Conservation (phyloP, 2,113 vertebrate species). For the Nycticebus coucang region DNA sequence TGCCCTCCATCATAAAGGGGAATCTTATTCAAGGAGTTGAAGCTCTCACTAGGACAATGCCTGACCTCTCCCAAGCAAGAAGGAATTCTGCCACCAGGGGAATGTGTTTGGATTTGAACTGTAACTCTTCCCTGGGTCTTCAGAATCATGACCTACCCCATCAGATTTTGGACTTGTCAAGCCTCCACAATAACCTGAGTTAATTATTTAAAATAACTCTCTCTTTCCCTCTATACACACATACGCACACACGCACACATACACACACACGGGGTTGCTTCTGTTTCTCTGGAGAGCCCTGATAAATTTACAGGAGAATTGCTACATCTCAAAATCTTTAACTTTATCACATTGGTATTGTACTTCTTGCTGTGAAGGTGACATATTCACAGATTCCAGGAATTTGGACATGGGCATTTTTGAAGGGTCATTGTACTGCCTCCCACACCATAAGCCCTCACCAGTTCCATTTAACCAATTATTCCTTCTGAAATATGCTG, state of each 20-base stretch:
- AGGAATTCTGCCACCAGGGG: not conserved
- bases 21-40: not conserved
- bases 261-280: not conserved
- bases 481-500: not conserved
- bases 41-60: not conserved
- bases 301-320: not conserved
- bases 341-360: not conserved
- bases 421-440: not conserved
- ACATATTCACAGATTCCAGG: not conserved
- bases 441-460: not conserved
- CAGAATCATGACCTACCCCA: not conserved
- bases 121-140: too few relatives aligned
- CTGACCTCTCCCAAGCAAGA: not conserved
- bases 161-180: not conserved
- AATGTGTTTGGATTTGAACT: too few relatives aligned
- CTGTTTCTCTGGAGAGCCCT: not conserved
- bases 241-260: not conserved
- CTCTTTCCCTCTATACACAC: not conserved
- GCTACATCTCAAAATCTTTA: not conserved
- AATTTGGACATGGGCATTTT: not conserved
- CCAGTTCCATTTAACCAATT: not conserved
- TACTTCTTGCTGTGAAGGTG: not conserved
- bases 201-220: not conserved
- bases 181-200: not conserved
- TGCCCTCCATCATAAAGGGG: not conserved